Base-by-base conservation (phyloP, 2,888 invertebrate species). In the Latrodectus hesperus region DNA sequence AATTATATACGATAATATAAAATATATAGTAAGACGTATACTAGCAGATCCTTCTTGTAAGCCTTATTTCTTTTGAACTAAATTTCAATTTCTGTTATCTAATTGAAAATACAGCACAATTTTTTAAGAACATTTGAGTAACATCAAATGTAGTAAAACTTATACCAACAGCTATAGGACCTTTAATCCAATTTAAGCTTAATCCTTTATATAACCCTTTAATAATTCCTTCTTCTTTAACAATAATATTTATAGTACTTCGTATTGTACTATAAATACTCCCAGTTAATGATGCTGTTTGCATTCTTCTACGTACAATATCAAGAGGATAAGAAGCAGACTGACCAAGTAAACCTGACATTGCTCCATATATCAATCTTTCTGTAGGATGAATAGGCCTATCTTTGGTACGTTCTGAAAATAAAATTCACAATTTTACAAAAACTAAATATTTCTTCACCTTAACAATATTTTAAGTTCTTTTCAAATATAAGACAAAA, bases 141-240 rank as follows among this genome's bases (percentile, higher is more conserved):
- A 90, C 60, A 81, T 99, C 99, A 93, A 98, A 98, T 0, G 97
- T 96, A 6, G 98, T 96, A 93, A 99, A 99, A 91, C 98, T 98
- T 91, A 99, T 97, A 85, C 99, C 99, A 12, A 94, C 94, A 17
- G 94, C 93, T 14, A 94, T 93, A 0, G 94, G 94, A n/a, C 94
- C 94, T 91, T 94, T 94, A 79, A 99, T 95, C 98, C 99, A 99
- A 93, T 99, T 99, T 98, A 99, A 98, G 91, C 97, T 97, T n/a
- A 99, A 94, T 0, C 99, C 99, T 93, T 99, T 99, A 94, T 97
- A 99, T 92, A 99, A 96, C 0, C 99, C 99, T 77, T 95, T 94
- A 92, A 94, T 94, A 51, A 97, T 92, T 53, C 99, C 99, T 92
- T 99, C 99, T 90, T 95, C 95, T 84, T 88, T 89, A 38, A 91